Base-by-base conservation (phyloP, 2,113 vertebrate species). In the Sardina pilchardus region DNA sequence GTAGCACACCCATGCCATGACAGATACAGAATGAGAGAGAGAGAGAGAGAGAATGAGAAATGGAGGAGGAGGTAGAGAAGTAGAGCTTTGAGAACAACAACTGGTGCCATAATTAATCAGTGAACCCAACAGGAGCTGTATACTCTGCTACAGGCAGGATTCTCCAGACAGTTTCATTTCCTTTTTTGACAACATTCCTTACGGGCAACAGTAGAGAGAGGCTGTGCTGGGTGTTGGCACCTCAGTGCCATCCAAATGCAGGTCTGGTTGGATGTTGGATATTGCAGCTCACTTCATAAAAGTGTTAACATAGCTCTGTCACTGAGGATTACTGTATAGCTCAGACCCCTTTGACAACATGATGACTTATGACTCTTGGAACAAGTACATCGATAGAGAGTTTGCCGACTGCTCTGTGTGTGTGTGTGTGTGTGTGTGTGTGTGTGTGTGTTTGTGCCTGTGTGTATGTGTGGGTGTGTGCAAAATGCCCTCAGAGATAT, bases 381-480 rank as follows among this genome's bases (percentile, higher is more conserved):
- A 30, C 10, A 71, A 26, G 63, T 12, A 30, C 9, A 50, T 4
- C 2, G 12, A 50, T 48, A 48, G 47, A n/a, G n/a, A n/a, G n/a
- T n/a, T 47, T 47, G 12, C 45, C 7, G 45, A 6, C 45, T 47
- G 45, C 8, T 63, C 19, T 71, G 63, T 34, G 63, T 71, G 63
- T 71, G 63, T 71, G 63, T 71, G 63, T 71, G n/a, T 71, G 63
- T 71, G 63, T 34, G 63, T 71, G 63, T 71, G 63, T 71, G 63
- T 71, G 26, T 71, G 63, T 26, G 63, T 71, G 63, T 71, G 59
- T 30, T 24, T n/a, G 21, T 67, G 59, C 6, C n/a, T 67, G 59
- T 8, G 59, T 9, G 4, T 30, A 9, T 59, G 56, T 16, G 56
- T 59, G 1, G 21, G 56, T 59, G 30, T n/a, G 56, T 2, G 48